phyloP scores from a whole-genome alignment of 2,113 vertebrate species.

The Rhinolophus sinicus region DNA sequence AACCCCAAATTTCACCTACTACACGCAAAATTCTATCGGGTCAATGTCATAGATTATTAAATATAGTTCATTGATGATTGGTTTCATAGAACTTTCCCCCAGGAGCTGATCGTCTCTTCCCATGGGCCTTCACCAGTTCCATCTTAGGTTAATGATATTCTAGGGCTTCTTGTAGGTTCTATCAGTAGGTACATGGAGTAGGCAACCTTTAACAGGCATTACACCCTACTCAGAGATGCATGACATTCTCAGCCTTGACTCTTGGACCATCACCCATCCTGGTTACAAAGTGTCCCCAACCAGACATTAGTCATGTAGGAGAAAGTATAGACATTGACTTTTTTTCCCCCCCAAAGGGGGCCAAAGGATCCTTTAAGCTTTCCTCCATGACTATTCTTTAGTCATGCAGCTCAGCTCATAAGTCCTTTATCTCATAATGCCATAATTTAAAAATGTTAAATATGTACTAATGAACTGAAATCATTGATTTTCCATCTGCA shows the following conservation, averaged over 20 bases:
- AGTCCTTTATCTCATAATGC: neutral
- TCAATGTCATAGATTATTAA: neutral
- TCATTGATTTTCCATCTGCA: neutral
- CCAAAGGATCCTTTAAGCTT: neutral
- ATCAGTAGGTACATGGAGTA: neutral
- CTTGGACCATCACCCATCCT: neutral
- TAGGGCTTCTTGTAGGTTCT: neutral
- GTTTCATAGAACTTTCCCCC: neutral
- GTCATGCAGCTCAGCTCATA: neutral
- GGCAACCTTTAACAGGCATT: neutral
- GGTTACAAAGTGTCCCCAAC: neutral
- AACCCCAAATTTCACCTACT: neutral
- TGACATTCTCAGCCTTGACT: neutral
- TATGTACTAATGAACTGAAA: neutral
- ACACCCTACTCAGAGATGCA: neutral
- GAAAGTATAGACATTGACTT: neutral
- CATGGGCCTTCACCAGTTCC: neutral
- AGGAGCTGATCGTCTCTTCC: neutral
- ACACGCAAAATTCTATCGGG: neutral
- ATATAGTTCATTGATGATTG: neutral
- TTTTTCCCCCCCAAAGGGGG: neutral
- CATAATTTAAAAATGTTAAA: neutral
- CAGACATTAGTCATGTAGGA: neutral
- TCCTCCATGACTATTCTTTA: neutral
- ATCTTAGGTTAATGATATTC: too few species aligned